A percentile compares a stretch with the other conserved stretches of the same genome.
These are phyloP conservation scores for Enteromius fasciolatus DNA, from an alignment of 2,797 vertebrate genomes.

Conservation along the genomic window DNA sequence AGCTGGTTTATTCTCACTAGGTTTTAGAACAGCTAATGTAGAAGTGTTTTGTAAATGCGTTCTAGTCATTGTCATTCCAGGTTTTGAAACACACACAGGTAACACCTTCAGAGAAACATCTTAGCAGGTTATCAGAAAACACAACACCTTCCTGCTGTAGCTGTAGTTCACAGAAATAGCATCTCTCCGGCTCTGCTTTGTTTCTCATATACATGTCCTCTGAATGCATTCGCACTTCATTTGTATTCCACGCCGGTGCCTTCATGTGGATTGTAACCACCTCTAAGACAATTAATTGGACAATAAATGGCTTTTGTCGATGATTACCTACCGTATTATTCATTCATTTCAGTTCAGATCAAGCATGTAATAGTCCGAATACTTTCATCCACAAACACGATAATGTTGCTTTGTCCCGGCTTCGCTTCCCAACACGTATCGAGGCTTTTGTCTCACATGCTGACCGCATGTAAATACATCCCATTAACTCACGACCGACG, in stretches of 20 bases:
- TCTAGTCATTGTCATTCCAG: background rate
- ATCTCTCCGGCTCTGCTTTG: background rate
- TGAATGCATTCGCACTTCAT: constrained; percentile 16
- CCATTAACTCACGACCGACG: constrained; percentile 30
- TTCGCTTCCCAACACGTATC: constrained; percentile 33
- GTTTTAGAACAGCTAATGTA: background rate
- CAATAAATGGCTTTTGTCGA: constrained; percentile 61
- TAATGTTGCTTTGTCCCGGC: constrained; percentile 55
- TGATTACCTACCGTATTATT: constrained; percentile 58
- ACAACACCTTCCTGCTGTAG: background rate
- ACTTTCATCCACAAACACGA: constrained; percentile 57
- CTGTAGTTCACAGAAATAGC: constrained; percentile 2
- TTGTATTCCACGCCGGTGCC: constrained; percentile 11
- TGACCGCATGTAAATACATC: constrained; percentile 46
- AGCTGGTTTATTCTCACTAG: background rate
- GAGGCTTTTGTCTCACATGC: constrained; percentile 37
- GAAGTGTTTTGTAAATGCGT: background rate
- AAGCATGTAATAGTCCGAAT: constrained; percentile 61
- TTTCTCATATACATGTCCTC: constrained; percentile 11
- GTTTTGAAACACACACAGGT: background rate
- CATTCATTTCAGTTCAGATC: constrained; percentile 55
- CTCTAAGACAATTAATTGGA: constrained; percentile 59
- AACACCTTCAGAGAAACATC: constrained; percentile 4
- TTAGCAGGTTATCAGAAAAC: background rate
- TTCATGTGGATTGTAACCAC: constrained; percentile 42